Evolutionary conservation across 2,113 vertebrate genomes (phyloP).

Genomic region (Sciurus niger): DNA sequence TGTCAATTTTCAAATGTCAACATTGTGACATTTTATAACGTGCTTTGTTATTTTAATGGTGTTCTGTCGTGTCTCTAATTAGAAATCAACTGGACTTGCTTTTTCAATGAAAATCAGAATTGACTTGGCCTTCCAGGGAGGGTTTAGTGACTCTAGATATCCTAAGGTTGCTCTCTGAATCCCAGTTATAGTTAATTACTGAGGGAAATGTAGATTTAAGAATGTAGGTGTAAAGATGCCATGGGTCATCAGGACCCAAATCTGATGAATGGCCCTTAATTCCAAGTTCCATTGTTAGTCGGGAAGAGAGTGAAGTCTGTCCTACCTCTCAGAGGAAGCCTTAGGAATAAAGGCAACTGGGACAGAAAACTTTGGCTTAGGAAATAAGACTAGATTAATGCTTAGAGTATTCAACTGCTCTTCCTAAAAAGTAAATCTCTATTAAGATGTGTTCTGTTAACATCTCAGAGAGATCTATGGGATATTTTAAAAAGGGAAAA

Average conservation of each 20-base stretch:
- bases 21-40: not conserved
- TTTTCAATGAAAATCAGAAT: slow-evolving; percentile 20
- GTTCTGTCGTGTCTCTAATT: not conserved
- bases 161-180: not conserved
- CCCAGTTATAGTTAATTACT: not conserved
- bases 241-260: not conserved
- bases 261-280: not conserved
- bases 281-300: not conserved
- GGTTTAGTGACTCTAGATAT: not conserved
- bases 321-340: not conserved
- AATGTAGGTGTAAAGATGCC: not conserved
- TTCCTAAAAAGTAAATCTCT: not conserved
- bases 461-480: not conserved
- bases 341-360: not conserved
- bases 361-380: not conserved
- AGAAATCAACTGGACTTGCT: not conserved
- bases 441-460: not conserved
- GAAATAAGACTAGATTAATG: not conserved
- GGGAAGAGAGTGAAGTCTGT: not conserved
- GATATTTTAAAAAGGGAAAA: not conserved
- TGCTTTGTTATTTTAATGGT: not conserved
- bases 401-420: not conserved
- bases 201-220: not conserved
- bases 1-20: too few relatives aligned
- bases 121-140: not conserved